Evolutionary conservation across 2,113 vertebrate genomes (phyloP).

Genomic region (Nycticorax nycticorax): DNA sequence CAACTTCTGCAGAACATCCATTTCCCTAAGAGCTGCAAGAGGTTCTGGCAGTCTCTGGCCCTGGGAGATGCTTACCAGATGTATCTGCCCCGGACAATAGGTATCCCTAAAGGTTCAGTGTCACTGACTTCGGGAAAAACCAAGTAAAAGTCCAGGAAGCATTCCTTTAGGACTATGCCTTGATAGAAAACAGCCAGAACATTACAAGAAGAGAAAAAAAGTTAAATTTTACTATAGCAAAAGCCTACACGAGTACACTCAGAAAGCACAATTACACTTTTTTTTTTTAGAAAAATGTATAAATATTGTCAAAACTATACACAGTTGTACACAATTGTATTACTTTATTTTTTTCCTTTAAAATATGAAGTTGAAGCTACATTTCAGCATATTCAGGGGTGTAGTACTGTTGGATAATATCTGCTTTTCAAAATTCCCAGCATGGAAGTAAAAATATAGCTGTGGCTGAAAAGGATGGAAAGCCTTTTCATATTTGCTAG

Average conservation of each 20-base stretch:
- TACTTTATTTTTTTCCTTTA: not conserved
- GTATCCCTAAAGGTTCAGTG: not conserved
- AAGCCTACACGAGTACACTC: not conserved
- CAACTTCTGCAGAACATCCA: not conserved
- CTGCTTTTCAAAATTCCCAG: not conserved
- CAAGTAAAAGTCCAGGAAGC: not conserved
- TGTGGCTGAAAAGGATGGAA: not conserved
- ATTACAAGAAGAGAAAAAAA: not conserved
- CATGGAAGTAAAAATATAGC: not conserved
- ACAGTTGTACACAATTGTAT: not conserved
- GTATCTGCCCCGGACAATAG: not conserved
- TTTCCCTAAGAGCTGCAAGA: not conserved
- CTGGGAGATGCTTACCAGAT: not conserved
- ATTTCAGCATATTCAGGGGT: not conserved
- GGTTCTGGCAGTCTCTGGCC: accelerated
- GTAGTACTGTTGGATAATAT: not conserved
- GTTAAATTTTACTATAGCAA: not conserved
- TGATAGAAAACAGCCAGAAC: not conserved
- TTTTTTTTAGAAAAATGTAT: not conserved
- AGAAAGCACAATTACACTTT: not conserved
- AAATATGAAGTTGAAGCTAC: not conserved
- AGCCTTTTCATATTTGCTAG: not conserved
- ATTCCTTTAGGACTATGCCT: not conserved
- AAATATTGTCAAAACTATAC: not conserved
- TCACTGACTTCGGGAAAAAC: not conserved